Evolutionary conservation across 2,888 invertebrate species (phyloP).

Genomic region (Athalia circularis): DNA sequence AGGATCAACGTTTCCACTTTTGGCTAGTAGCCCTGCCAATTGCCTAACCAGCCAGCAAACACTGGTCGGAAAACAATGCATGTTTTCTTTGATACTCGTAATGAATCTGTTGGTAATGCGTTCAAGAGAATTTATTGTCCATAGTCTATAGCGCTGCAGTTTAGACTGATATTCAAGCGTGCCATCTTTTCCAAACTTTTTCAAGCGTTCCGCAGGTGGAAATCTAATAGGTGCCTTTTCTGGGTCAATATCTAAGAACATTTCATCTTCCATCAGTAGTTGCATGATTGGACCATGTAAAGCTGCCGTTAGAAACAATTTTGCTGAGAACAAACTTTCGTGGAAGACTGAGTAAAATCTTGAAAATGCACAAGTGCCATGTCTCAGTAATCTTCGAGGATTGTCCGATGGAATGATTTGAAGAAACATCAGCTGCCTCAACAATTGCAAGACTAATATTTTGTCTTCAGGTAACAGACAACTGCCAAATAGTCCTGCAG

Average conservation of each 20-base stretch:
- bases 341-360: conserved; percentile 91
- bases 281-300: conserved; percentile 94
- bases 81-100: conserved; percentile 86
- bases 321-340: conserved; percentile 92
- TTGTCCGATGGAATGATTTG: conserved; percentile 84
- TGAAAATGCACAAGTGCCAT: conserved; percentile 91
- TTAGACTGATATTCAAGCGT: conserved; percentile 84
- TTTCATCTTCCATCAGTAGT: conserved; percentile 92
- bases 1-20: conserved; percentile 77
- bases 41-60: conserved; percentile 94
- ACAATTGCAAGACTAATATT: conserved; percentile 79
- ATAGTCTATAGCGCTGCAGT: conserved; percentile 86
- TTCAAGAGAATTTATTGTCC: conserved; percentile 87
- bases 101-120: conserved; percentile 89
- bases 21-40: conserved; percentile 82
- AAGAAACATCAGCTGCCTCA: conserved; percentile 82
- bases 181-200: conserved; percentile 87
- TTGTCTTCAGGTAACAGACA: conserved; percentile 86
- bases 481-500: conserved; percentile 84
- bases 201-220: conserved; percentile 75
- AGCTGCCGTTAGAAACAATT: conserved; percentile 94
- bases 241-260: conserved; percentile 94
- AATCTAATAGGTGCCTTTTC: conserved; percentile 85
- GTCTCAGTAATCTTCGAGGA: conserved; percentile 85
- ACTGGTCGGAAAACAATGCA: conserved; percentile 93